Conservation (phyloP, 2,888 invertebrate species). For the Sylvicola fuscatus region DNA sequence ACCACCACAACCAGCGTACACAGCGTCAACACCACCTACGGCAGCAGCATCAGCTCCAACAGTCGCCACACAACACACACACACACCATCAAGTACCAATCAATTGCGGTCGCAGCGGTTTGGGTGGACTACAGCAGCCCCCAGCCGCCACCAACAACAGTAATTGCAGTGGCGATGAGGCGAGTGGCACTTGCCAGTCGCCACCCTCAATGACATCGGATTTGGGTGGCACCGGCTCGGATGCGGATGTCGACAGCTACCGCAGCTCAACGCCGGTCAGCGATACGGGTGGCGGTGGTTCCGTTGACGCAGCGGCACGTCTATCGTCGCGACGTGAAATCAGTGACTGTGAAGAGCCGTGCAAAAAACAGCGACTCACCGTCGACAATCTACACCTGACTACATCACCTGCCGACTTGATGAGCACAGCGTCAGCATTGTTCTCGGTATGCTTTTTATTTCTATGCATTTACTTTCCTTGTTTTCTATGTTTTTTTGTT, state of each 20-base stretch:
- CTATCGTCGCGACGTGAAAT: not conserved
- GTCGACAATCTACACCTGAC: no score
- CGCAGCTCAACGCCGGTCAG: slow-evolving; percentile 7
- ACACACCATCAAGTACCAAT: not conserved
- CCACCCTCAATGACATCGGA: slow-evolving; percentile 4
- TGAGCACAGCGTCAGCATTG: no score
- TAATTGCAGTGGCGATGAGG: no score
- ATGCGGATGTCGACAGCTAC: slow-evolving; percentile 6
- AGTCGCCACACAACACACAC: not conserved
- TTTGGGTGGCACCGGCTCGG: slow-evolving; percentile 6
- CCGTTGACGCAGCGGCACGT: slow-evolving; percentile 2
- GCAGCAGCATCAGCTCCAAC: not conserved
- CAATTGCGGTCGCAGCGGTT: no score
- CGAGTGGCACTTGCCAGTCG: not conserved
- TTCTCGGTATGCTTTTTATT: no score
- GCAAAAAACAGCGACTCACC: slow-evolving; percentile 9
- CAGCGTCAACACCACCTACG: not conserved
- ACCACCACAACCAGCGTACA: not conserved
- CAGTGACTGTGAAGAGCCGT: slow-evolving; percentile 5
- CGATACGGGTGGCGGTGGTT: slow-evolving; percentile 5
- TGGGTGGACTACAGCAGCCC: no score
- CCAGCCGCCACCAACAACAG: no score
- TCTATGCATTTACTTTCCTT: no score
- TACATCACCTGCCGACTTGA: no score
- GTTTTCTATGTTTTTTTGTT: no score